Evolutionary conservation across 2,797 vertebrate species (phyloP).

Genomic region (Smutsia gigantea): DNA sequence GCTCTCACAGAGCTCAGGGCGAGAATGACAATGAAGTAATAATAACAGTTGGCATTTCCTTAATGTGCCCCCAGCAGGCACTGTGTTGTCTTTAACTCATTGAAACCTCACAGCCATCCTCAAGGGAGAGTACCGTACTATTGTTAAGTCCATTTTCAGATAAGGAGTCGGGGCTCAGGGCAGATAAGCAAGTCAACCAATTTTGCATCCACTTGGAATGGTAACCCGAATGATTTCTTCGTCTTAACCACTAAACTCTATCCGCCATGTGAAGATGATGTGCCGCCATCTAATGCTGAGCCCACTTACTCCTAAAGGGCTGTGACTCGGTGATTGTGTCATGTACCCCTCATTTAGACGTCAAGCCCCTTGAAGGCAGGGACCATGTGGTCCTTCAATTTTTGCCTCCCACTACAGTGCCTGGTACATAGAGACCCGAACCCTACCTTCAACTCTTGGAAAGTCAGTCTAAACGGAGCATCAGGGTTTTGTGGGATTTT

Average conservation of each 20-base stretch:
- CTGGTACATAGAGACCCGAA: background rate
- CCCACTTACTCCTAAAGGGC: background rate
- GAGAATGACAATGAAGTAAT: background rate
- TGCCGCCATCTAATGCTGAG: background rate
- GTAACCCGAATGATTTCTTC: background rate
- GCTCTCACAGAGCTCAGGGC: background rate
- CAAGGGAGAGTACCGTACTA: background rate
- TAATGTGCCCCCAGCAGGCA: rapidly evolving
- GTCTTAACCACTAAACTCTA: background rate
- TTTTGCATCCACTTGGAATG: background rate
- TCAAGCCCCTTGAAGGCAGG: background rate
- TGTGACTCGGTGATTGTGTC: background rate
- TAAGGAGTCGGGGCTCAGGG: background rate
- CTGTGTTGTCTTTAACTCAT: background rate
- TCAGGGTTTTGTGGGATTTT: background rate
- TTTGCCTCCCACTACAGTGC: background rate
- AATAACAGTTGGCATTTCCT: background rate
- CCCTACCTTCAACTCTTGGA: background rate
- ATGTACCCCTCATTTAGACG: background rate
- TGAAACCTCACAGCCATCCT: background rate
- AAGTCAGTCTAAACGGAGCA: background rate
- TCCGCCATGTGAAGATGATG: background rate
- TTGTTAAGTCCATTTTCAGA: background rate
- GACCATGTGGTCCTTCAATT: background rate
- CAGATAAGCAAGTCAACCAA: background rate